Evolutionary conservation across 2,797 vertebrate species (phyloP).

Genomic region (Uromys caudimaculatus): DNA sequence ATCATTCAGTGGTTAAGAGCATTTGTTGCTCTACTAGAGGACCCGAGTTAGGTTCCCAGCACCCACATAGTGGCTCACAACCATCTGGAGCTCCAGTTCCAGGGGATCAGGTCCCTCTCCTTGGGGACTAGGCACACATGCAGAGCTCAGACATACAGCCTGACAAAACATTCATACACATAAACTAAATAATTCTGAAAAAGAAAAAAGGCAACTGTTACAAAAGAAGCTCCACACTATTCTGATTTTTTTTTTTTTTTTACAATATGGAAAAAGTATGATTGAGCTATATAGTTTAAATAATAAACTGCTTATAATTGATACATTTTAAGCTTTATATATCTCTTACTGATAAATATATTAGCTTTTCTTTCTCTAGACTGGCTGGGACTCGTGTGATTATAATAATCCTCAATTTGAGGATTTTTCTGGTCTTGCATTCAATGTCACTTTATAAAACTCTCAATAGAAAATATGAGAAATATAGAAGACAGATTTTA

Average conservation of each 20-base stretch:
- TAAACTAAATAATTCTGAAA: neutral
- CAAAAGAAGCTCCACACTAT: conserved; percentile 21
- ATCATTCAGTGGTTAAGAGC: neutral
- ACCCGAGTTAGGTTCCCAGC: neutral
- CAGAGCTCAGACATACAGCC: neutral
- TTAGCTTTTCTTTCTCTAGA: conserved; percentile 29
- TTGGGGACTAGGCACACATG: neutral
- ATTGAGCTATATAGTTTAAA: neutral
- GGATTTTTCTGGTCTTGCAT: conserved; percentile 16
- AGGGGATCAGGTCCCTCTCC: neutral
- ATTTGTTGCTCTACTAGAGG: neutral
- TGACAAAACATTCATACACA: neutral
- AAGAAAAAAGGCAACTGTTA: neutral
- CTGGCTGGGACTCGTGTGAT: neutral
- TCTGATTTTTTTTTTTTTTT: conserved; percentile 1
- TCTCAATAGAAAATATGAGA: conserved; percentile 10
- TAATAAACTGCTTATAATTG: neutral
- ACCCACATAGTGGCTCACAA: neutral
- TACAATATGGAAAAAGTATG: neutral
- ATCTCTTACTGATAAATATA: neutral
- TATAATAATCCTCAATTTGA: neutral
- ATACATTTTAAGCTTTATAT: neutral
- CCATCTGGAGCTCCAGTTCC: neutral
- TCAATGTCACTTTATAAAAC: neutral
- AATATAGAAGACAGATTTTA: conserved; percentile 21